These are phyloP conservation scores for Cryptotermes secundus DNA, from an alignment of 1,140 invertebrate species.

Conservation along the genomic window DNA sequence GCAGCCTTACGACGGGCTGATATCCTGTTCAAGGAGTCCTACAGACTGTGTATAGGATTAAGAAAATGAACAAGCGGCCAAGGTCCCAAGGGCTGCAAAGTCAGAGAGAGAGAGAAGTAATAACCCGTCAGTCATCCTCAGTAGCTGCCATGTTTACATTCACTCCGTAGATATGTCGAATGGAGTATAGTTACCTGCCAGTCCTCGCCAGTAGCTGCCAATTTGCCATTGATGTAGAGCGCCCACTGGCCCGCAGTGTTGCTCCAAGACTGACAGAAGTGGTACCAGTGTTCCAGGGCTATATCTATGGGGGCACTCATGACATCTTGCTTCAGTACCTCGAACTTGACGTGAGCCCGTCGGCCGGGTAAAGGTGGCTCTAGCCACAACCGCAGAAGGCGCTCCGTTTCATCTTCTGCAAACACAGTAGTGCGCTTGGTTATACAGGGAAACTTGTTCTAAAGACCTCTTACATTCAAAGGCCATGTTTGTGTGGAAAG, in stretches of 20 bases:
- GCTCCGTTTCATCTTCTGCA: conserved; percentile 58
- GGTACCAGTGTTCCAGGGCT: conserved; percentile 59
- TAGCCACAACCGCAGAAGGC: conserved; percentile 61
- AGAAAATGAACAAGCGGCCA: no score
- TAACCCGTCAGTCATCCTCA: no score
- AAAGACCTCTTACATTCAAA: no score
- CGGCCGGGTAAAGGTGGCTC: conserved; percentile 42
- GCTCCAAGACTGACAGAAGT: conserved; percentile 66
- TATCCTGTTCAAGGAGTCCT: no score
- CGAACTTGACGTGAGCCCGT: conserved; percentile 56
- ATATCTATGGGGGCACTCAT: conserved; percentile 51
- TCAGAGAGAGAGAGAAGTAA: no score
- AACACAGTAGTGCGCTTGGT: background rate
- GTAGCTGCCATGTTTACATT: no score
- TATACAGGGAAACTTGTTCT: no score
- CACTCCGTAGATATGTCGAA: no score
- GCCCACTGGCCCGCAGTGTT: conserved; percentile 57
- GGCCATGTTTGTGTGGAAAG: no score
- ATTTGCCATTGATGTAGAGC: conserved; percentile 58
- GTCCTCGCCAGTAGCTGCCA: conserved; percentile 50
- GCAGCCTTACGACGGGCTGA: no score
- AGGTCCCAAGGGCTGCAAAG: no score
- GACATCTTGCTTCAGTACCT: conserved; percentile 54
- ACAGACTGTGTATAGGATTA: no score
- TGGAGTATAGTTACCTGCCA: conserved; percentile 52